phyloP scores from a whole-genome alignment of 1,140 invertebrate genomes.

The Rhynchophorus ferrugineus region DNA sequence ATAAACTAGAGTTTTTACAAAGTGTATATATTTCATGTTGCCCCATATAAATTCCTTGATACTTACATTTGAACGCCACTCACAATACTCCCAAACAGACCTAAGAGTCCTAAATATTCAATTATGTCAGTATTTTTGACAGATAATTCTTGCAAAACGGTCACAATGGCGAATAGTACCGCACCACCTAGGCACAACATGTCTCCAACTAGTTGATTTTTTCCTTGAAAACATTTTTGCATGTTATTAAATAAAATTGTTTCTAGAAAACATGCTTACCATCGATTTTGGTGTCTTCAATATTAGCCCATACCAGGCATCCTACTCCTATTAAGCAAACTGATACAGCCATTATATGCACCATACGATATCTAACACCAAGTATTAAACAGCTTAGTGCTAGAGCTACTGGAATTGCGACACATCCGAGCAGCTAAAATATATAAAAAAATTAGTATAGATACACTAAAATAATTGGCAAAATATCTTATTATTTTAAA shows the following conservation, averaged over 20 bases:
- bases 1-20: no score
- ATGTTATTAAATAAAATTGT: background rate
- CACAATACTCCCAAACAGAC: conserved; percentile 73
- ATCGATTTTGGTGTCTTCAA: conserved; percentile 59
- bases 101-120: conserved; percentile 80
- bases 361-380: conserved; percentile 61
- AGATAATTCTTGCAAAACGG: conserved; percentile 75
- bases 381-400: conserved; percentile 63
- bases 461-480: conserved; percentile 2
- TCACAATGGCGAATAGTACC: conserved; percentile 71
- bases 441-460: conserved; percentile 41
- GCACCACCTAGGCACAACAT: conserved; percentile 77
- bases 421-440: conserved; percentile 80
- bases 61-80: conserved; percentile 70
- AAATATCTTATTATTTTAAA: no score
- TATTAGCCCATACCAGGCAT: conserved; percentile 76
- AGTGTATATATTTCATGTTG: no score
- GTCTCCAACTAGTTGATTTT: conserved; percentile 73
- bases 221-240: conserved; percentile 48
- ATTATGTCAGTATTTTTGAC: conserved; percentile 71
- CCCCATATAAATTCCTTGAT: no score
- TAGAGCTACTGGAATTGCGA: conserved; percentile 75
- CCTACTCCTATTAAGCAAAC: conserved; percentile 76
- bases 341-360: conserved; percentile 73
- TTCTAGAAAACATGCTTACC: conserved; percentile 40